phyloP scores from a whole-genome alignment of 2,797 vertebrate species.

The Cyclura pinguis region DNA sequence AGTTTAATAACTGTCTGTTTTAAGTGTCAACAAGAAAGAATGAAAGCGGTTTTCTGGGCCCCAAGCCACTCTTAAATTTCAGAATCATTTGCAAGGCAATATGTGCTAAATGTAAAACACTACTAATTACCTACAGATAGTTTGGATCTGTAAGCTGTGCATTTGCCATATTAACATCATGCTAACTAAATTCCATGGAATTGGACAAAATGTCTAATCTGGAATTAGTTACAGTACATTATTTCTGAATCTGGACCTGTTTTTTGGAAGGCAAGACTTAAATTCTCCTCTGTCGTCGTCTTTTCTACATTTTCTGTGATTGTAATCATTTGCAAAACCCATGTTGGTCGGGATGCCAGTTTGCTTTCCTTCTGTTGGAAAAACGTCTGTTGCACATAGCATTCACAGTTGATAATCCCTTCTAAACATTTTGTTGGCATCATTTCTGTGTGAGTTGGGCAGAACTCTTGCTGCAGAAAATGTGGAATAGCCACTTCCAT shows the following conservation, averaged over 20 bases:
- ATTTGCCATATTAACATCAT: constrained; percentile 37
- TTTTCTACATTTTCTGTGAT: background rate
- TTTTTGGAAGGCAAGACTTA: background rate
- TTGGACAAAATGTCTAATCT: constrained; percentile 37
- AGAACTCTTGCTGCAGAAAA: background rate
- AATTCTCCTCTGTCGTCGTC: background rate
- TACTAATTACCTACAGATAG: constrained; percentile 55
- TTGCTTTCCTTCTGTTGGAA: background rate
- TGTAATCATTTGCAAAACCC: background rate
- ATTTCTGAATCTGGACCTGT: constrained; percentile 8
- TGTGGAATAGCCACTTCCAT: too few species aligned
- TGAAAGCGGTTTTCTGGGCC: constrained; percentile 46
- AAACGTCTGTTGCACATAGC: background rate
- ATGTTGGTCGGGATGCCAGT: background rate
- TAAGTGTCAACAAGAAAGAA: constrained; percentile 40
- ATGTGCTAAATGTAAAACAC: constrained; percentile 27
- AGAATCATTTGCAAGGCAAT: constrained; percentile 44
- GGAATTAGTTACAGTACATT: constrained; percentile 53
- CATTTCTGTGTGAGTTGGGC: background rate
- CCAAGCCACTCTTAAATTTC: constrained; percentile 43
- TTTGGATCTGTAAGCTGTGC: constrained; percentile 33
- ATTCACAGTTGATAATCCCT: background rate
- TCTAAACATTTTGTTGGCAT: background rate
- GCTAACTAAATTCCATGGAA: constrained; percentile 34
- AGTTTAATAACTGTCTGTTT: constrained; percentile 34